Conservation (phyloP, 1,140 invertebrate species). For the Lutraria rhynchaena region DNA sequence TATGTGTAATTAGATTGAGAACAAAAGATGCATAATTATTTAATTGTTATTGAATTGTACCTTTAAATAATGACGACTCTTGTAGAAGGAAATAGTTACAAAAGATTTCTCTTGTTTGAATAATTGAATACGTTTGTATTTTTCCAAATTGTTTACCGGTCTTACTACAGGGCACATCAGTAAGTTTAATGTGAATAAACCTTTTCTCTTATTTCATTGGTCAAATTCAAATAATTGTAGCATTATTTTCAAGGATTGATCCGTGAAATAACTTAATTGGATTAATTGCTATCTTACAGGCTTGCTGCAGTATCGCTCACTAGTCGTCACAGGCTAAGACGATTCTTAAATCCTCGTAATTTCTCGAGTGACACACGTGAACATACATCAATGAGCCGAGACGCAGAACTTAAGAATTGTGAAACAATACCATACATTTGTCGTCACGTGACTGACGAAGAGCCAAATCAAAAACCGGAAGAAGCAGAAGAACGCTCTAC, state of each 20-base stretch:
- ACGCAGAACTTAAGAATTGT: no score
- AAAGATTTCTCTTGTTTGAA: not conserved
- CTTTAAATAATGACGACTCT: no score
- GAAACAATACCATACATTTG: no score
- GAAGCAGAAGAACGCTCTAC: no score
- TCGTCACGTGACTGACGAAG: no score
- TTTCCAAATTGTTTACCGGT: not conserved
- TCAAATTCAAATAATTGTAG: not conserved
- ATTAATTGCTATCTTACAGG: not conserved
- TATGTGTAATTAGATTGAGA: no score
- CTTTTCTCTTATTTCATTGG: not conserved
- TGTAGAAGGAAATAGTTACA: no score
- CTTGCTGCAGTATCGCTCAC: constrained; percentile 18
- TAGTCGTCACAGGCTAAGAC: not conserved
- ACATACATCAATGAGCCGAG: not conserved
- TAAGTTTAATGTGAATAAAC: not conserved
- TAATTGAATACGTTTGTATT: not conserved
- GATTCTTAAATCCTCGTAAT: constrained; percentile 7
- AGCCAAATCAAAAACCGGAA: no score
- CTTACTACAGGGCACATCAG: not conserved
- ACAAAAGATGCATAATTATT: no score
- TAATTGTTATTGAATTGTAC: no score
- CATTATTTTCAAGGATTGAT: not conserved
- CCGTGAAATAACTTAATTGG: not conserved
- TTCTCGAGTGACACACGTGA: constrained; percentile 6